Percentiles rank a stretch among this genome's conserved stretches.
Evolutionary conservation across 2,888 invertebrate species (phyloP).

Genomic region (Ctena decussata): DNA sequence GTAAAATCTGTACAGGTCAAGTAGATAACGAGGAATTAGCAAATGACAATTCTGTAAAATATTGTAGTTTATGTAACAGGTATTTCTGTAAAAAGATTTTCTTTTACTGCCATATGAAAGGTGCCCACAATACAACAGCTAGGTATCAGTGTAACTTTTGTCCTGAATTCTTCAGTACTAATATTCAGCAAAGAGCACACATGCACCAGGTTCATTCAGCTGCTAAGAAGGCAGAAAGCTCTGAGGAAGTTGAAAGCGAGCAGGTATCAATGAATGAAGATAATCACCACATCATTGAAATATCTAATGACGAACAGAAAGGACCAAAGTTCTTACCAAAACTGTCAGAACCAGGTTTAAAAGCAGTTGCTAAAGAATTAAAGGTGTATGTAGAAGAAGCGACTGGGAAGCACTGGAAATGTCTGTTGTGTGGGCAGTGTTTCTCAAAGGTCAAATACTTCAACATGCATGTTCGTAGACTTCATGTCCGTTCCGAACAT

Average conservation of each 20-base stretch:
- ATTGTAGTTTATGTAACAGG: not conserved
- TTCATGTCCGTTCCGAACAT: slow-evolving; percentile 58
- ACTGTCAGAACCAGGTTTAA: slow-evolving; percentile 51
- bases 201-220: not conserved
- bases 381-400: slow-evolving; percentile 25
- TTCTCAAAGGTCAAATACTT: slow-evolving; percentile 62
- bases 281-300: not conserved
- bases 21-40: not conserved
- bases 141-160: not conserved
- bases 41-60: not conserved
- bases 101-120: not conserved
- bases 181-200: not conserved
- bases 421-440: slow-evolving; percentile 54
- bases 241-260: not conserved
- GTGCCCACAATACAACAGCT: not conserved
- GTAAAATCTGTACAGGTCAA: not conserved
- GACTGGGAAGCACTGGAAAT: slow-evolving; percentile 46
- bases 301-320: not conserved
- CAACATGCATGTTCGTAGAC: slow-evolving; percentile 53
- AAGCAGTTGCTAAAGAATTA: slow-evolving; percentile 59
- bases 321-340: slow-evolving; percentile 44
- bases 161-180: not conserved
- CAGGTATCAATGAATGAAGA: not conserved
- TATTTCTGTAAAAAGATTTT: not conserved
- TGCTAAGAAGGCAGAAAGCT: not conserved